A percentile compares a stretch with the other conserved stretches of the same genome.
Conservation (phyloP, 2,888 invertebrate species). For the Coecobrya sp. region DNA sequence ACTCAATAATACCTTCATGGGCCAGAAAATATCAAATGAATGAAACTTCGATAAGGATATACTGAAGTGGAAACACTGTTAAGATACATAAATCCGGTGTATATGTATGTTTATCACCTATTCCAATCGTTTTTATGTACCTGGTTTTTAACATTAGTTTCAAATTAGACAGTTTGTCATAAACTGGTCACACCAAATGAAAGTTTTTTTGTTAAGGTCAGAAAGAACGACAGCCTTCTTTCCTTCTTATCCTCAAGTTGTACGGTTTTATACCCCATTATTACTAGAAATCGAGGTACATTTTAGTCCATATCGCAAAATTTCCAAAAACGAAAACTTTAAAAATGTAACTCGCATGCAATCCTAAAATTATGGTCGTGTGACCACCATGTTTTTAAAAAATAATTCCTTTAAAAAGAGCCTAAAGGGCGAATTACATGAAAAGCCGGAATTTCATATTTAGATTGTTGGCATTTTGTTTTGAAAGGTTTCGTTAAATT, state of each 20-base stretch:
- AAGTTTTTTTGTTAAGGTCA: too few relatives aligned
- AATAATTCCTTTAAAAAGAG: neutral
- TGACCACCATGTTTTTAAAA: neutral
- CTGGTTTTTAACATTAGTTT: too few relatives aligned
- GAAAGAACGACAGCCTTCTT: too few relatives aligned
- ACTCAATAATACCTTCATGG: too few relatives aligned
- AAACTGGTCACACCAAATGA: too few relatives aligned
- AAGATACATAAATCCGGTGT: too few relatives aligned
- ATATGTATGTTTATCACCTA: too few relatives aligned
- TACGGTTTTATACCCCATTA: neutral
- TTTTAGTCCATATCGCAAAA: neutral
- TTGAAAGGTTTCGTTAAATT: neutral
- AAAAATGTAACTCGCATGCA: conserved; percentile 42
- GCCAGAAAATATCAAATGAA: too few relatives aligned
- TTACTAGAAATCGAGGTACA: neutral
- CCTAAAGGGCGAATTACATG: neutral
- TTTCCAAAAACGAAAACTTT: neutral
- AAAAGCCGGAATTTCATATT: neutral
- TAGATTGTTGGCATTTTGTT: neutral
- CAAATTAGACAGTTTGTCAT: too few relatives aligned
- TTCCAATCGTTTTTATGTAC: too few relatives aligned
- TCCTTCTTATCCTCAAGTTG: neutral
- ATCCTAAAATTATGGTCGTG: conserved; percentile 43
- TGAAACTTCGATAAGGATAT: too few relatives aligned
- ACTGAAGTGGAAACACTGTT: too few relatives aligned